Evolutionary conservation across 53 echinoderm and acorn worm genomes (phyloP).

Genomic region (Henricia sp.): DNA sequence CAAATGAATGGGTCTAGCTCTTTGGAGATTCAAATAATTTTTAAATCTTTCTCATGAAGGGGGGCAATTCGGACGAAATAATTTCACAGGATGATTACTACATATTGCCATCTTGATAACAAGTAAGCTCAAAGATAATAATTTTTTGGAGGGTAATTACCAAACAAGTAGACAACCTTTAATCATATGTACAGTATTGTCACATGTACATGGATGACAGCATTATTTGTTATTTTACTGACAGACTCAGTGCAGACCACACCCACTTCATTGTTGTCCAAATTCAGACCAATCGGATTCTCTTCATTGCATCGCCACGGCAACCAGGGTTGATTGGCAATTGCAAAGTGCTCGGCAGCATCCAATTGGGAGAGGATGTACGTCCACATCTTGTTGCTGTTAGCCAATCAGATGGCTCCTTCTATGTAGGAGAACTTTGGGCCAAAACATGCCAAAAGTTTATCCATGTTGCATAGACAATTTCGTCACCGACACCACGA

Average conservation of each 20-base stretch:
- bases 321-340: slow-evolving; percentile 65
- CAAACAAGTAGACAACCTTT: too few species aligned
- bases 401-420: slow-evolving; percentile 74
- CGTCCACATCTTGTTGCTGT: slow-evolving; percentile 92
- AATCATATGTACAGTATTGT: too few species aligned
- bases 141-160: too few species aligned
- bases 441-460: slow-evolving; percentile 78
- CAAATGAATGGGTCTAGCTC: too few species aligned
- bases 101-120: too few species aligned
- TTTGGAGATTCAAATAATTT: too few species aligned
- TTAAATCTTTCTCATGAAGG: too few species aligned
- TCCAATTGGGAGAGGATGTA: slow-evolving; percentile 57
- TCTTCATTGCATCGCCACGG: slow-evolving; percentile 66
- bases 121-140: too few species aligned
- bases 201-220: too few species aligned
- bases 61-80: too few species aligned
- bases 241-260: slow-evolving; percentile 82
- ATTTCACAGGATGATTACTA: too few species aligned
- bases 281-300: slow-evolving; percentile 76
- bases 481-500: too few species aligned
- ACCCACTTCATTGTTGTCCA: slow-evolving; percentile 91
- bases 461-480: slow-evolving; percentile 51
- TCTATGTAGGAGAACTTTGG: slow-evolving; percentile 87
- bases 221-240: not conserved
- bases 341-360: slow-evolving; percentile 70